Base-by-base conservation (phyloP, 2,888 invertebrate species). In the Archaeoteleia sp. region DNA sequence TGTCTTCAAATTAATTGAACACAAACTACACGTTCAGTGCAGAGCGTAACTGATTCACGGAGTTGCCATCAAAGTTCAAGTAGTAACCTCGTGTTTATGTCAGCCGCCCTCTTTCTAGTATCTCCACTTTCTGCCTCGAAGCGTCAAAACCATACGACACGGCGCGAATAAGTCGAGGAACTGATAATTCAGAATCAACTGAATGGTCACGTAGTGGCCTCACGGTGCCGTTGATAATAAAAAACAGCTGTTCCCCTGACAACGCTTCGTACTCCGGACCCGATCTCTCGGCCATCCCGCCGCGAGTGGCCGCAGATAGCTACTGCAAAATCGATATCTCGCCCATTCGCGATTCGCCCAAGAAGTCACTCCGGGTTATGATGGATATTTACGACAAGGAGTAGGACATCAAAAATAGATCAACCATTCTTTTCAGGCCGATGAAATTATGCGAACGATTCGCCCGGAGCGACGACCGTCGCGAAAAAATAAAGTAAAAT, bases 171-270 rank as follows among this genome's bases (percentile, higher is more conserved):
- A 43, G 40, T 48, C 12, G 34, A 58, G 35, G 25, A 40, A 35
- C 29, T 29, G 49, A 51, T 51, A 60, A 60, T 60, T 51, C 32
- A 35, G 30, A 42, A 42, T 8, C 14, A 42, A 27, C 15, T 9
- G 20, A 34, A 34, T 15, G 15, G n/a, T 53, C 46, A 53, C 35
- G 51, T 39, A 30, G 15, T 20, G 29, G 37, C 9, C 13, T 51
- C 43, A 51, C 35, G 43, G 49, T 23, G 35, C 13, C 29, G 29
- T 23, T 8, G 53, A 62, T 62, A 61, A 60, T 70, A 67, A 68
- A 63, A 49, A 70, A 69, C 73, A 65, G 68, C 67, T 67, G 70
- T 61, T 63, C 34, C 27, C 20, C 42, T 37, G 53, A 61, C 46
- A 48, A 48, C 53, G 45, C 30, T 25, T 29, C 35, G 37, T 37